Conservation (phyloP, 1,140 invertebrate genomes). For the Drosophila mojavensis region DNA sequence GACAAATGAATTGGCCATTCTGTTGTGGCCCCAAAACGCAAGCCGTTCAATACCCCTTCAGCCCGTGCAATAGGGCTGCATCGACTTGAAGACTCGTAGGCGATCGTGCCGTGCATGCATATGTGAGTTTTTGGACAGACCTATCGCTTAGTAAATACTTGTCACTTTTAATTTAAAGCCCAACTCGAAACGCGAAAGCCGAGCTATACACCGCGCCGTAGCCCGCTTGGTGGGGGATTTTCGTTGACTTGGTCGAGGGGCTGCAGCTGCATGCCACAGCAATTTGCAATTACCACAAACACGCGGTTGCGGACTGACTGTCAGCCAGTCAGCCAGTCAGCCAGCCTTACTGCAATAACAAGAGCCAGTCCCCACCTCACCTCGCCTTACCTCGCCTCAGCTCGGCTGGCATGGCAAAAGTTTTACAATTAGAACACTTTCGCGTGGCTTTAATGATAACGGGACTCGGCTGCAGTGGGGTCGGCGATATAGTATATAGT, state of each 20-base stretch:
- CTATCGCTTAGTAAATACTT: conserved; percentile 80
- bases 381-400: not conserved
- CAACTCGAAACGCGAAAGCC: conserved; percentile 18
- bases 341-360: conserved; percentile 1
- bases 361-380: not conserved
- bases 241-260: conserved; percentile 10
- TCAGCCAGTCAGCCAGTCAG: not conserved
- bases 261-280: conserved; percentile 68
- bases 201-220: conserved; percentile 17
- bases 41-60: not conserved
- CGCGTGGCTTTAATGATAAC: conserved; percentile 75
- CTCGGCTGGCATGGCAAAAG: conserved; percentile 56
- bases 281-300: conserved; percentile 81
- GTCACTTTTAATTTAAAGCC: conserved; percentile 84
- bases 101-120: no score
- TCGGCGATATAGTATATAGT: not conserved
- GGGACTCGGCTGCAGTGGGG: conserved; percentile 18
- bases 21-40: not conserved
- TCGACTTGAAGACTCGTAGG: no score
- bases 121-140: not conserved
- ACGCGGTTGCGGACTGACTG: conserved; percentile 49
- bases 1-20: conserved; percentile 47
- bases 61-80: not conserved
- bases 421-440: conserved; percentile 82
- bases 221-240: not conserved